Conservation (phyloP, 2,113 vertebrate species). For the Xyrauchen texanus region DNA sequence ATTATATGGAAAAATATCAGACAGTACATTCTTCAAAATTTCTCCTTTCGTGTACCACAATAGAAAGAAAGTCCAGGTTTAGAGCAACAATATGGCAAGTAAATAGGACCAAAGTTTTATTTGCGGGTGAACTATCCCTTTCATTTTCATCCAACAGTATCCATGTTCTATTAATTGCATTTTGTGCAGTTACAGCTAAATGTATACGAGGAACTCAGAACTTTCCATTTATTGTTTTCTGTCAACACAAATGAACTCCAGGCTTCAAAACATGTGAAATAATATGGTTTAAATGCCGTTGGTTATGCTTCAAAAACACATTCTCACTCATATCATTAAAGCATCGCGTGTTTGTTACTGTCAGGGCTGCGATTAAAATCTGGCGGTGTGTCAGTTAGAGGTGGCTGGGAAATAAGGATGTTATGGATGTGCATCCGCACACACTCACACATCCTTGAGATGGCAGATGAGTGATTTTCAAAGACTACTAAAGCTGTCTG, state of each 20-base stretch:
- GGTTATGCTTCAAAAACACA: conserved; percentile 8
- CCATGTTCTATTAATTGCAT: too few species aligned
- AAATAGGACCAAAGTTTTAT: not conserved
- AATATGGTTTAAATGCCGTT: not conserved
- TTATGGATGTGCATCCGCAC: conserved; percentile 43
- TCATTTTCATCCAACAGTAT: not conserved
- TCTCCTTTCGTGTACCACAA: not conserved
- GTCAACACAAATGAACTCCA: conserved; percentile 19
- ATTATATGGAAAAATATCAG: not conserved
- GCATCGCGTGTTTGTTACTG: conserved; percentile 27
- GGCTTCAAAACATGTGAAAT: not conserved
- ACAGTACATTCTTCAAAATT: not conserved
- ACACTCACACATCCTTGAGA: conserved; percentile 43
- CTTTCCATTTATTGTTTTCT: conserved; percentile 13
- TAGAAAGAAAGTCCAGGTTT: too few species aligned
- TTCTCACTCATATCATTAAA: conserved; percentile 29
- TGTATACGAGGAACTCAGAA: not conserved
- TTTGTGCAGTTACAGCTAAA: conserved; percentile 10
- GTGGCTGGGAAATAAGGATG: conserved; percentile 41
- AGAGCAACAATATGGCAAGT: not conserved
- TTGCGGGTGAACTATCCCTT: not conserved
- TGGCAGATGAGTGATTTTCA: conserved; percentile 43
- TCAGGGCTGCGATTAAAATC: conserved; percentile 30
- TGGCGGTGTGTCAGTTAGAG: conserved; percentile 24
- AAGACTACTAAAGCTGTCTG: conserved; percentile 38